These are phyloP conservation scores for Graphium colonna DNA, from an alignment of 2,888 invertebrate species.

Conservation along the genomic window DNA sequence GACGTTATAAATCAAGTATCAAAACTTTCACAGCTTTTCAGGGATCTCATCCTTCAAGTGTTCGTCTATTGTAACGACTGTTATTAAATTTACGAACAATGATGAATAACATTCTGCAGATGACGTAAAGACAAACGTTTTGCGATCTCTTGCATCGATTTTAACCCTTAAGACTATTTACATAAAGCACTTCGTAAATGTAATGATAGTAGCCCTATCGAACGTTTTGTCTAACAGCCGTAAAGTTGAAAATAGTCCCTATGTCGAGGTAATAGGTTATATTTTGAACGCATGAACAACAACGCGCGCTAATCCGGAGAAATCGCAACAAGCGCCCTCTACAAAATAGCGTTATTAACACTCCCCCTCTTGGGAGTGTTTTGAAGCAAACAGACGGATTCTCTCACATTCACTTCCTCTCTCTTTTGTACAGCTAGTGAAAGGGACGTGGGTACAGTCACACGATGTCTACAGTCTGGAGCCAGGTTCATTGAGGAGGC, in stretches of 20 bases:
- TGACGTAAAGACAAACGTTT: slow-evolving; percentile 23
- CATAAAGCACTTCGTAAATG: slow-evolving; percentile 12
- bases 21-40: slow-evolving; percentile 40
- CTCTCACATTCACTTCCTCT: slow-evolving; percentile 30
- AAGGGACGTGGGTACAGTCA: slow-evolving; percentile 24
- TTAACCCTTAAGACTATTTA: slow-evolving; percentile 22
- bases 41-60: slow-evolving; percentile 49
- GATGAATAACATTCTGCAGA: slow-evolving; percentile 52
- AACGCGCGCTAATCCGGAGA: slow-evolving; percentile 25
- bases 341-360: slow-evolving; percentile 43
- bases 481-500: slow-evolving; percentile 33
- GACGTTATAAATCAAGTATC: slow-evolving; percentile 35
- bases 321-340: slow-evolving; percentile 42
- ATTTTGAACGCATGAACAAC: slow-evolving; percentile 14
- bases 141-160: neutral
- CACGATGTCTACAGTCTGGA: slow-evolving; percentile 24
- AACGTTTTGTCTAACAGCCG: neutral
- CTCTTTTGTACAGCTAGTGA: slow-evolving; percentile 27
- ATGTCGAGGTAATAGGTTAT: slow-evolving; percentile 5
- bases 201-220: neutral
- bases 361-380: slow-evolving; percentile 46
- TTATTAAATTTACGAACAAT: slow-evolving; percentile 63
- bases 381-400: slow-evolving; percentile 36
- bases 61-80: slow-evolving; percentile 34
- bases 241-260: slow-evolving; percentile 10